Evolutionary conservation across 1,140 invertebrate genomes (phyloP).

Genomic region (Ladona fulva): DNA sequence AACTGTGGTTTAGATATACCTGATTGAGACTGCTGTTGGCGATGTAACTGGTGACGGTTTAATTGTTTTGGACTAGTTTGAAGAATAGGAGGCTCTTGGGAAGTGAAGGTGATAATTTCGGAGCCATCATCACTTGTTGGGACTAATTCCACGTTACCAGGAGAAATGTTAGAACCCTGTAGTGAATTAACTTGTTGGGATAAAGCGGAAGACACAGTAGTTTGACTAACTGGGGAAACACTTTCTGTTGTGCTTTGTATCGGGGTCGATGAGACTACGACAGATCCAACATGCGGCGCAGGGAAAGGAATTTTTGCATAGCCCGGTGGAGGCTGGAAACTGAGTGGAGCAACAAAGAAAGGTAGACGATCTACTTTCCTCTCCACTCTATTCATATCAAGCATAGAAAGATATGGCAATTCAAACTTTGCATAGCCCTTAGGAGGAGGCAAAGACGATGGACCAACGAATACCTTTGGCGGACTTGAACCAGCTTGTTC

Average conservation of each 20-base stretch:
- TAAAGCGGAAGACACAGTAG: constrained; percentile 32
- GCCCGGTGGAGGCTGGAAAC: constrained; percentile 66
- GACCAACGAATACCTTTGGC: constrained; percentile 70
- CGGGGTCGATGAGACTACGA: constrained; percentile 45
- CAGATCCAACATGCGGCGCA: constrained; percentile 72
- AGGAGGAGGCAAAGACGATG: constrained; percentile 57
- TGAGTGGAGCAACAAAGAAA: constrained; percentile 74
- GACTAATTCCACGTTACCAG: constrained; percentile 23
- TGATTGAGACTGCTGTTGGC: background rate
- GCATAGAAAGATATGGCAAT: constrained; percentile 65
- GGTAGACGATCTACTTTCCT: constrained; percentile 61
- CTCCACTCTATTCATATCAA: constrained; percentile 59
- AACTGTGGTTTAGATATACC: too few species aligned
- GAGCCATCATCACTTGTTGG: background rate
- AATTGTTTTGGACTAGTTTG: background rate
- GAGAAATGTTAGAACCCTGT: constrained; percentile 35
- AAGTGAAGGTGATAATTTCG: background rate
- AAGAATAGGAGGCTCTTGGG: background rate
- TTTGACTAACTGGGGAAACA: background rate
- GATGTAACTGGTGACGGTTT: background rate
- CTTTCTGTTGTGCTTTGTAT: constrained; percentile 26
- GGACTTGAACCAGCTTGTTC: constrained; percentile 58
- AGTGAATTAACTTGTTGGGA: constrained; percentile 50
- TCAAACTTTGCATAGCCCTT: constrained; percentile 68
- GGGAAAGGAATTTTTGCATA: constrained; percentile 76